A percentile compares a stretch with the other conserved stretches of the same genome.
Evolutionary conservation across 2,113 vertebrate species (phyloP).

Genomic region (Syrmaticus mikado): DNA sequence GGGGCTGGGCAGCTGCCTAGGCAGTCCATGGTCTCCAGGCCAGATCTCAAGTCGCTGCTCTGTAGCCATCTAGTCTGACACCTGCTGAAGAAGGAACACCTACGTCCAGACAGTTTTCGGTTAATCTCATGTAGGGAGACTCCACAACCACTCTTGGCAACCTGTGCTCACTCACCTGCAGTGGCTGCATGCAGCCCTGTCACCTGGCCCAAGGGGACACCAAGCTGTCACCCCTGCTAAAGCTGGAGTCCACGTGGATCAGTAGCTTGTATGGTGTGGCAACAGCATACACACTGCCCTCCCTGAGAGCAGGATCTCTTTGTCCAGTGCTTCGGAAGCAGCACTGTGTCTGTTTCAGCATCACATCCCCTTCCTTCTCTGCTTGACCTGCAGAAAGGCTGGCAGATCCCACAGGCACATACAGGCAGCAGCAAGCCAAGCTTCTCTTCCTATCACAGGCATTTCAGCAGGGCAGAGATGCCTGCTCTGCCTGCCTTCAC

Average conservation of each 20-base stretch:
- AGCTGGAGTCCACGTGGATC: rapidly evolving
- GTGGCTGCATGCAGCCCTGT: rapidly evolving
- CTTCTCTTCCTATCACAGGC: neutral
- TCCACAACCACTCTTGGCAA: neutral
- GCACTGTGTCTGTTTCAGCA: rapidly evolving
- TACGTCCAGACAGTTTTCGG: neutral
- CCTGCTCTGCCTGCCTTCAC: neutral
- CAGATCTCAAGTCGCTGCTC: rapidly evolving
- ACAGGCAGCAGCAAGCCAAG: neutral
- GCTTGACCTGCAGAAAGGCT: neutral
- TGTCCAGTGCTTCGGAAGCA: rapidly evolving
- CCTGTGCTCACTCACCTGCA: neutral
- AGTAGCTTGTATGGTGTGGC: rapidly evolving
- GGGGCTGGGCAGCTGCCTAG: too few relatives aligned
- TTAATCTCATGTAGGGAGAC: neutral
- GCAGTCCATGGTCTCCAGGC: neutral
- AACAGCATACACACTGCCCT: neutral
- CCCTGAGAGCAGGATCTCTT: neutral
- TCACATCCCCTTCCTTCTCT: rapidly evolving
- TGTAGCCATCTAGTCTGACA: neutral
- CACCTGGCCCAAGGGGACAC: neutral
- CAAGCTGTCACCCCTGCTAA: rapidly evolving
- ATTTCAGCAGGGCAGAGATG: neutral
- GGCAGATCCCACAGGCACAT: rapidly evolving
- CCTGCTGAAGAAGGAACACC: neutral